Evolutionary conservation across 2,888 invertebrate genomes (phyloP).

Genomic region (Tinea trinotella): DNA sequence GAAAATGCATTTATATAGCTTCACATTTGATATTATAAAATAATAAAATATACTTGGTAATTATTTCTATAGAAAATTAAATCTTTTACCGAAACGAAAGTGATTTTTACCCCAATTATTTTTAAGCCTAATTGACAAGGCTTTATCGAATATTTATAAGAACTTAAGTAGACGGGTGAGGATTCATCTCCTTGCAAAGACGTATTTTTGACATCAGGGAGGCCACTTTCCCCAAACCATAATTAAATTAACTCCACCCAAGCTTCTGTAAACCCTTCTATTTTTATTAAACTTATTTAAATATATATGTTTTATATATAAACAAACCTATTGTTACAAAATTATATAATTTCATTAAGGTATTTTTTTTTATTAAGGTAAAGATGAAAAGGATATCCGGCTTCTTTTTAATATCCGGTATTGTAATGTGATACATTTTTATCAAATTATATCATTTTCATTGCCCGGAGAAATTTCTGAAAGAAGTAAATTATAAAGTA

Average conservation of each 20-base stretch:
- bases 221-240: constrained; percentile 3
- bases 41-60: not conserved
- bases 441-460: no score
- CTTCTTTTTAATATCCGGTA: no score
- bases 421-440: no score
- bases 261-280: not conserved
- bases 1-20: not conserved
- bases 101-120: not conserved
- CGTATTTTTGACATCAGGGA: not conserved
- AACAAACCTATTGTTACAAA: not conserved
- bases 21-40: not conserved
- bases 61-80: not conserved
- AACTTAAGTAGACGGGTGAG: not conserved
- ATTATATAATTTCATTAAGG: no score
- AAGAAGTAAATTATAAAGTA: no score
- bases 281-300: not conserved
- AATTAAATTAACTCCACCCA: constrained; percentile 7
- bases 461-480: no score
- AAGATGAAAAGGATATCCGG: no score
- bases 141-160: constrained; percentile 12
- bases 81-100: not conserved
- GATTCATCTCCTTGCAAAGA: not conserved
- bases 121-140: constrained; percentile 12
- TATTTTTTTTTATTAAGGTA: no score
- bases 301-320: no score